Base-by-base conservation (phyloP, 2,113 vertebrate species). In the Fulica atra region DNA sequence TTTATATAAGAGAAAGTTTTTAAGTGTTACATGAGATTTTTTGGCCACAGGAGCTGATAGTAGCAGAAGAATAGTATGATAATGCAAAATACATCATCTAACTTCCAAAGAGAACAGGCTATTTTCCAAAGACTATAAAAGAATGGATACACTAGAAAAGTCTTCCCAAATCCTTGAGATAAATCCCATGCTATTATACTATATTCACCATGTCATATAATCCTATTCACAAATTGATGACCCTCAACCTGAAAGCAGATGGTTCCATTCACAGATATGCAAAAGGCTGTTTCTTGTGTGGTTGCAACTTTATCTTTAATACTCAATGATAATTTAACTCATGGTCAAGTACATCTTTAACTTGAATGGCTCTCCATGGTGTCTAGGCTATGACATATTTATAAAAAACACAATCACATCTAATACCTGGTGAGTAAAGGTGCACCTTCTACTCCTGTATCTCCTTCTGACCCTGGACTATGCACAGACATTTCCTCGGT, bases 1-100 rank as follows among this genome's bases (percentile, higher is more conserved):
- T 92, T 95, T 90, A 56, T 65, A 86, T 21, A 86, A 88, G 60
- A 78, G 65, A 81, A 93, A 84, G 40, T 88, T 95, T 77, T 31
- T 73, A 85, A 87, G 51, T 1, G 2, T 68, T 95, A 64, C 16
- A 6, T 48, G 81, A 86, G 59, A 56, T 23, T 78, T 86, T 64
- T 36, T 51, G 81, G 61, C 23, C 31, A 20, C 60, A n/a, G 38
- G 48, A 81, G 26, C 29, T 44, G 72, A 88, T 5, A 78, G 38
- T 14, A 83, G 64, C 73, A 88, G 86, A 89, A 80, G 5, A 93
- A 77, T 66, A 82, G 83, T 40, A 81, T 5, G 26, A 68, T 56
- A 93, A 61, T 40, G 51, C 21, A 92, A 96, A 94, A 81, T 57
- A 29, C 4, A 64, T 71, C 12, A 70, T 24, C 74, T 68, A 51